Conservation (phyloP, 2,113 vertebrate genomes). For the Camelus dromedarius region DNA sequence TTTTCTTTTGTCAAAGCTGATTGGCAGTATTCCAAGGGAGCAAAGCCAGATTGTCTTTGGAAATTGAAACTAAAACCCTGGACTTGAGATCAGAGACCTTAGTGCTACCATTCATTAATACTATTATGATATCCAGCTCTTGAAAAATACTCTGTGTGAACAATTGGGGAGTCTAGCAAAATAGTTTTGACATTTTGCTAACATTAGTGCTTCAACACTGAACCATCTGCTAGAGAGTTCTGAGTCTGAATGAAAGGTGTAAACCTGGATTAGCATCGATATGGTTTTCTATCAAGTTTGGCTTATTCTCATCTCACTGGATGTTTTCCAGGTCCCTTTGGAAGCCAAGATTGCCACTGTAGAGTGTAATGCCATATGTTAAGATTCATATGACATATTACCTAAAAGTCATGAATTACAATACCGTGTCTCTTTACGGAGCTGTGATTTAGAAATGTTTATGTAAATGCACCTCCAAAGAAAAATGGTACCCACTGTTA, state of each 20-base stretch:
- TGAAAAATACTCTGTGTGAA: constrained; percentile 80
- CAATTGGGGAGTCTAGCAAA: constrained; percentile 78
- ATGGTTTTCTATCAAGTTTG: constrained; percentile 87
- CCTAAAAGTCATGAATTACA: constrained; percentile 90
- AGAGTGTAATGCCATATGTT: constrained; percentile 89
- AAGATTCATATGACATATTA: constrained; percentile 90
- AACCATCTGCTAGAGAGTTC: constrained; percentile 88
- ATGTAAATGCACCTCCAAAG: constrained; percentile 86
- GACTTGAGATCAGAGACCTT: constrained; percentile 60
- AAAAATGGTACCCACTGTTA: constrained; percentile 85
- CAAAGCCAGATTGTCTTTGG: constrained; percentile 60
- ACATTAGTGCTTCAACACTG: constrained; percentile 83
- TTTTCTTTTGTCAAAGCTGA: constrained; percentile 37
- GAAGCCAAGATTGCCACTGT: constrained; percentile 90
- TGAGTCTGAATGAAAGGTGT: constrained; percentile 88
- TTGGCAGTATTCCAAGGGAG: background rate
- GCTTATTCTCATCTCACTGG: constrained; percentile 87
- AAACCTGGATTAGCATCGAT: constrained; percentile 89
- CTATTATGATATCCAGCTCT: constrained; percentile 63
- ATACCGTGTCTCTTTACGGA: constrained; percentile 83
- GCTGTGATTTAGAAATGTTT: constrained; percentile 88
- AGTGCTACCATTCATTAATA: constrained; percentile 58
- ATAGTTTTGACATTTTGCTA: constrained; percentile 85
- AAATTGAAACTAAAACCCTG: constrained; percentile 50
- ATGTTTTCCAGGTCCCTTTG: constrained; percentile 87